Conservation (phyloP, 2,888 invertebrate species). For the Eupeodes latifasciatus region DNA sequence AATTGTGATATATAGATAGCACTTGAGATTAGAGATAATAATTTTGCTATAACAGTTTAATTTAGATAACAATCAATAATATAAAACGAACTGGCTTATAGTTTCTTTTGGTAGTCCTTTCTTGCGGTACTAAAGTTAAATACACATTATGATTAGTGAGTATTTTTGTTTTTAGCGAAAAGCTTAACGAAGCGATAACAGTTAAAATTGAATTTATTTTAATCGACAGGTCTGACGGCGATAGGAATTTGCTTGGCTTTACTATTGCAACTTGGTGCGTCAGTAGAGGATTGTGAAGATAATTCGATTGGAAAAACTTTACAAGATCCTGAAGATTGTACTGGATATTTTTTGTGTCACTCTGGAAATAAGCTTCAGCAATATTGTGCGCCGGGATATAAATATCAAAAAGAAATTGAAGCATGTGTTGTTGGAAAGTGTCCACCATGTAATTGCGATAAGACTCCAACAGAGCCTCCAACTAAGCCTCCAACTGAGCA, state of each 20-base stretch:
- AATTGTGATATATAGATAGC: neutral
- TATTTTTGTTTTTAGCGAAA: neutral
- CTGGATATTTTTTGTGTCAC: constrained; percentile 67
- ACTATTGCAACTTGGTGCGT: neutral
- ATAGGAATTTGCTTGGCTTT: neutral
- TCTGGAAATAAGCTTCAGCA: constrained; percentile 59
- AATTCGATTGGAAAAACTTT: constrained; percentile 35
- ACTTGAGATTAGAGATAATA: constrained; percentile 18
- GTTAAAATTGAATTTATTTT: neutral
- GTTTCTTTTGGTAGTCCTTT: neutral
- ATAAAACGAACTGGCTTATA: constrained; percentile 16
- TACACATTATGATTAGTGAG: constrained; percentile 42
- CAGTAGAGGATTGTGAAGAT: constrained; percentile 37
- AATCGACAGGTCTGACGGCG: neutral
- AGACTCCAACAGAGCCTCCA: neutral
- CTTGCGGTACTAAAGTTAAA: neutral
- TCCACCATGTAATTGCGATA: constrained; percentile 74
- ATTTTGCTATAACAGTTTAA: neutral
- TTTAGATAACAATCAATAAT: constrained; percentile 36
- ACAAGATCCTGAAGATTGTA: constrained; percentile 75
- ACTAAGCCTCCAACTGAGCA: neutral
- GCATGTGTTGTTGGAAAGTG: constrained; percentile 72
- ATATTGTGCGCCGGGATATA: constrained; percentile 71
- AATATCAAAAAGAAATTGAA: constrained; percentile 40
- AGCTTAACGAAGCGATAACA: neutral